Conservation (phyloP, 2,113 vertebrate species). For the Thymallus thymallus region DNA sequence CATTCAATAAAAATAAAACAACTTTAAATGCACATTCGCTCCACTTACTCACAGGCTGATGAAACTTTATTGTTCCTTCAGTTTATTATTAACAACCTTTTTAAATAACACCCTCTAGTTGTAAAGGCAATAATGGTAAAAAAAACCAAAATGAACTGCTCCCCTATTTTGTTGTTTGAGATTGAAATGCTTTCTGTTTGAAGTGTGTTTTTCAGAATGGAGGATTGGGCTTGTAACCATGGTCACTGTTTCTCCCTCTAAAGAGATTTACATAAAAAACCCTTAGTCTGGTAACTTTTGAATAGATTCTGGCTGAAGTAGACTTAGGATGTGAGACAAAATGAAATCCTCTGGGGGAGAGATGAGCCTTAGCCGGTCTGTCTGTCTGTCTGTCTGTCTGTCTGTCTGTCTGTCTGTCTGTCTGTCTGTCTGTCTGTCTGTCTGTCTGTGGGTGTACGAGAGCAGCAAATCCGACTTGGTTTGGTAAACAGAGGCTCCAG, state of each 20-base stretch:
- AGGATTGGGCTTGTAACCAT: conserved; percentile 69
- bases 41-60: conserved; percentile 18
- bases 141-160: conserved; percentile 35
- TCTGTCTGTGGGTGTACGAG: conserved; percentile 46
- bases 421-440: too few species aligned
- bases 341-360: conserved; percentile 68
- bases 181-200: conserved; percentile 75
- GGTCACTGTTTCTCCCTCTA: conserved; percentile 34
- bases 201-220: conserved; percentile 64
- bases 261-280: conserved; percentile 78
- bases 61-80: conserved; percentile 21
- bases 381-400: conserved; percentile 61
- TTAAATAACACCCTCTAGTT: conserved; percentile 59
- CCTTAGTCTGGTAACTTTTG: conserved; percentile 70
- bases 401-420: conserved; percentile 45
- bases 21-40: conserved; percentile 22
- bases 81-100: conserved; percentile 70
- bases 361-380: conserved; percentile 62
- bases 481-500: conserved; percentile 78
- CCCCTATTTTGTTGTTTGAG: conserved; percentile 64
- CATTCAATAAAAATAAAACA: conserved; percentile 5
- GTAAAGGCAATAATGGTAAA: conserved; percentile 56
- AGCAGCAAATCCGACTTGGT: conserved; percentile 77
- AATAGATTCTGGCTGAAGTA: conserved; percentile 72
- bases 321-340: conserved; percentile 73